These are phyloP conservation scores for Anadara kagoshimensis DNA, from an alignment of 1,140 invertebrate genomes.

Conservation along the genomic window DNA sequence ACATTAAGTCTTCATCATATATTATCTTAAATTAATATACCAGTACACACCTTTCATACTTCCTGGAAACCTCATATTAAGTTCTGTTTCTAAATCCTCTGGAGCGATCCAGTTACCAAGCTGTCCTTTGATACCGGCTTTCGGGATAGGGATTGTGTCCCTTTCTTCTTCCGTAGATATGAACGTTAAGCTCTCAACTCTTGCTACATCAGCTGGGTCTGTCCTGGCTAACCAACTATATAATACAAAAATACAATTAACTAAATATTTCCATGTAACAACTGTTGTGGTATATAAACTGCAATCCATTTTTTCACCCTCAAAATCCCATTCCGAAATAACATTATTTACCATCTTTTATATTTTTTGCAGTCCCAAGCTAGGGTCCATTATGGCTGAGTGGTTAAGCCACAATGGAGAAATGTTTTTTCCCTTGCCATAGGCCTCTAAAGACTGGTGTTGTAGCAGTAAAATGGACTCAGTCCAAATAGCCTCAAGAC, in stretches of 20 bases:
- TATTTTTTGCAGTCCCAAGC: no score
- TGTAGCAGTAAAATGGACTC: no score
- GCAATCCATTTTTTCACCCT: background rate
- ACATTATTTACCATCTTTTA: no score
- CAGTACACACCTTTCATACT: slow-evolving; percentile 89
- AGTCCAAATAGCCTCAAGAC: no score
- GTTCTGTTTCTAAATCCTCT: slow-evolving; percentile 86
- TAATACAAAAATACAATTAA: slow-evolving; percentile 34
- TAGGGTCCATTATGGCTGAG: no score
- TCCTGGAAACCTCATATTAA: slow-evolving; percentile 91
- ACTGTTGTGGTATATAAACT: no score
- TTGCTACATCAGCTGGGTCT: slow-evolving; percentile 97
- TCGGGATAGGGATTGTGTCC: slow-evolving; percentile 86
- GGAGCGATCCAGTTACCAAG: slow-evolving; percentile 97
- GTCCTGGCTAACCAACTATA: slow-evolving; percentile 92
- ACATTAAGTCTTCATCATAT: background rate
- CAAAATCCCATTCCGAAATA: no score
- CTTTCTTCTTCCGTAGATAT: slow-evolving; percentile 89
- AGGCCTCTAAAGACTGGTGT: no score
- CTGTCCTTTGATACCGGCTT: slow-evolving; percentile 65
- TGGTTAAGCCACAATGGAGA: no score
- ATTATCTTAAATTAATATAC: background rate
- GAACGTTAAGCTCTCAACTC: slow-evolving; percentile 97
- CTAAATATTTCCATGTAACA: no score
- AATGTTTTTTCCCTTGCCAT: no score